Conservation (phyloP, 2,113 vertebrate species). For the Oncorhynchus gorbuscha region DNA sequence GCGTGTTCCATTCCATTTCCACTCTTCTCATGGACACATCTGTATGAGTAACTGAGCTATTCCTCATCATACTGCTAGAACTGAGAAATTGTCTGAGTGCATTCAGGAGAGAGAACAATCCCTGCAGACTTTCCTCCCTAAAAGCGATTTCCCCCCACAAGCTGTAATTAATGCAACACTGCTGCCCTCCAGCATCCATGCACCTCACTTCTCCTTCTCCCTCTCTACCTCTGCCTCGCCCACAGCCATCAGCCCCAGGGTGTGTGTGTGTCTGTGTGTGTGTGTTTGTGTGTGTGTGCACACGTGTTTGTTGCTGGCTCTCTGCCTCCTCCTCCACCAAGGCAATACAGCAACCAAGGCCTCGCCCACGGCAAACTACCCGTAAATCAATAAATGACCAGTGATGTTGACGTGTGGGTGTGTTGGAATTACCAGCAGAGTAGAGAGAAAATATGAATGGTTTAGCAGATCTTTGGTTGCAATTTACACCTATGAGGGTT, state of each 20-base stretch:
- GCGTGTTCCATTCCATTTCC: not conserved
- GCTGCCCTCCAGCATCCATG: not conserved
- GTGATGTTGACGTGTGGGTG: not conserved
- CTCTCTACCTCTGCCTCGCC: too few species aligned
- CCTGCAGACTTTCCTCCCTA: not conserved
- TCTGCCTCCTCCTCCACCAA: slow-evolving; percentile 15
- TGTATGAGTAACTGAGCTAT: not conserved
- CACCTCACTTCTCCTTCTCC: not conserved
- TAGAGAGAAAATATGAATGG: slow-evolving; percentile 6
- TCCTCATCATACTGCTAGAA: not conserved
- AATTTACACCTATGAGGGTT: not conserved
- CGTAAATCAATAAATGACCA: slow-evolving; percentile 36
- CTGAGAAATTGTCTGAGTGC: slow-evolving; percentile 11
- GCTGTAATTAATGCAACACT: not conserved
- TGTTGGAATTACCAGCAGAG: slow-evolving; percentile 9
- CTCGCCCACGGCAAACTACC: slow-evolving; percentile 41
- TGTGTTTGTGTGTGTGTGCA: slow-evolving; percentile 6
- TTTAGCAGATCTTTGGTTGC: slow-evolving; percentile 15
- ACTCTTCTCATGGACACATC: not conserved
- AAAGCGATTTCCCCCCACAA: not conserved
- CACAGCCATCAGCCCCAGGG: not conserved
- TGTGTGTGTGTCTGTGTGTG: slow-evolving; percentile 17
- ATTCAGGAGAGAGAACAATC: slow-evolving; percentile 12
- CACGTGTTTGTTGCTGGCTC: slow-evolving; percentile 18
- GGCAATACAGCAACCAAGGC: slow-evolving; percentile 21